Base-by-base conservation (phyloP, 2,888 invertebrate genomes). In the Hymenopus coronatus region DNA sequence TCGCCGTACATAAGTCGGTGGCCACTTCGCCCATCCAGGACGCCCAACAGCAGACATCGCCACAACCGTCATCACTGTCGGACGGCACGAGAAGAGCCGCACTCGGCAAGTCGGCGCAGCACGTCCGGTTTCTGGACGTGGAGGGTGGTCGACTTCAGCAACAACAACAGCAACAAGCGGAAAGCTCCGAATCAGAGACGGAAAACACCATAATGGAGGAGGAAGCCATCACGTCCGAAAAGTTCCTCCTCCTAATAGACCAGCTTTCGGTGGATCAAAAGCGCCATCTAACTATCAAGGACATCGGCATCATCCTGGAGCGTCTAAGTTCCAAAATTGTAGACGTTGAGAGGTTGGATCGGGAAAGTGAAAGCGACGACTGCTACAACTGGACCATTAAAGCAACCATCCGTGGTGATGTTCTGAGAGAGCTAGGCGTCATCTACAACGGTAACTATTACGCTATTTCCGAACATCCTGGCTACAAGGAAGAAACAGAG, bases 341-440 rank as follows among this genome's bases (percentile, higher is more conserved):
- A 91, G 98, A 98, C 94, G 98, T 98, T 91, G 98, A 98, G 94
- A 95, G 98, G 91, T 94, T 98, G 91, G 98, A 98, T 93, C 95
- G 98, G 90, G 98, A 98, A 93, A 97, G 97, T 91, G 98, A 98
- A 93, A 97, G 97, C 93, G 97, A 97, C 93, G 98, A 98, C 94
- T 98, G 98, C 93, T 98, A 98, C 95, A 98, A 98, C 94, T 98
- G 98, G 98, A 98, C 98, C 93, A 98, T 98, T 94, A 98, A 98
- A 94, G 98, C 98, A 92, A 97, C 98, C 92, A 98, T 98, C 93
- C 95, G 98, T 90, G 98, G 98, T 88, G 98, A 98, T 94, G 97
- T 97, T 92, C 94, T 98, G 92, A 95, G 98, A 89, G 98, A 98
- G 94, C 95, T 98, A 91, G 98, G 98, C 91, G 97, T 98, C 91